These are phyloP conservation scores for Cairina moschata DNA, from an alignment of 2,113 vertebrate species.

Conservation along the genomic window DNA sequence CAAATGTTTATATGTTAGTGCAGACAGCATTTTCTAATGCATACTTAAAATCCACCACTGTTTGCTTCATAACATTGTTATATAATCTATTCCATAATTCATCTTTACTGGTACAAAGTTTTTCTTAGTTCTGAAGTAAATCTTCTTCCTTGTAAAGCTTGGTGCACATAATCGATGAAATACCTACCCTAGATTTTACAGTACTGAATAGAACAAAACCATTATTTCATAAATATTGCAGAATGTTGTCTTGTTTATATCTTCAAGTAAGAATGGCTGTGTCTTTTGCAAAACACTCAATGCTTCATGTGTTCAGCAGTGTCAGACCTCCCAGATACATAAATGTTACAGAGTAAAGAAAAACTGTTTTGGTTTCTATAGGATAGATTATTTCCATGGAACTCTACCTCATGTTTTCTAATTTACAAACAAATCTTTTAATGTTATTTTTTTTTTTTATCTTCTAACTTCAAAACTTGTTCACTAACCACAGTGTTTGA, in stretches of 20 bases:
- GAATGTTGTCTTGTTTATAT: neutral
- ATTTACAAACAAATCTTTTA: neutral
- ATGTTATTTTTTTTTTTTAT: neutral
- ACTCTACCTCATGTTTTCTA: neutral
- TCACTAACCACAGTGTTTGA: neutral
- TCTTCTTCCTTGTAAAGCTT: neutral
- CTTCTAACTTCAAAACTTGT: neutral
- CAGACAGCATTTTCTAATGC: neutral
- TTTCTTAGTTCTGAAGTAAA: neutral
- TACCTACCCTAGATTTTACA: neutral
- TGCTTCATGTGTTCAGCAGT: neutral
- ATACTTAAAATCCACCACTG: neutral
- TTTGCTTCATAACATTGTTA: neutral
- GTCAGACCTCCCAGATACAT: neutral
- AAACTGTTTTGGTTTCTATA: neutral
- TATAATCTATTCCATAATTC: neutral
- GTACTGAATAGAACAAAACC: neutral
- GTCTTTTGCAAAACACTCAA: neutral
- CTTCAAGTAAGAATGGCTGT: neutral
- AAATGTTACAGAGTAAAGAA: too few species aligned
- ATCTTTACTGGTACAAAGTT: neutral
- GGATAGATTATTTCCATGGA: neutral
- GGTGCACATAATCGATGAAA: neutral
- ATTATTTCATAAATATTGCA: neutral
- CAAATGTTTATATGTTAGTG: neutral